phyloP scores from a whole-genome alignment of 1,140 invertebrate species.

The Drosophila sechellia region DNA sequence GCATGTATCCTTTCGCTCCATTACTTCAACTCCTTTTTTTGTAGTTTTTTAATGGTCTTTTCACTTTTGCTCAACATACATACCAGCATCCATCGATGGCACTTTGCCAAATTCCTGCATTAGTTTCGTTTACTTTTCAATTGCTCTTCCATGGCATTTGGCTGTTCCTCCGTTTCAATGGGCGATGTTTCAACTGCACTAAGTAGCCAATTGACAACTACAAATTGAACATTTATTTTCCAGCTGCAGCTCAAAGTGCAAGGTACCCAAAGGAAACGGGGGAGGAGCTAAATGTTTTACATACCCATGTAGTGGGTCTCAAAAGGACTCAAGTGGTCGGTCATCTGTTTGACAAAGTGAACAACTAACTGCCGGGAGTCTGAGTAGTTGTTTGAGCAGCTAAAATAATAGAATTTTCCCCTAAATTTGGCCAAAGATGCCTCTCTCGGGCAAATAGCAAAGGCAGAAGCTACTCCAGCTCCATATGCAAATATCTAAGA shows the following conservation, averaged over 20 bases:
- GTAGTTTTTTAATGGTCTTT: constrained; percentile 1
- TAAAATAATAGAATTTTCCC: constrained; percentile 80
- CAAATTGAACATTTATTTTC: constrained; percentile 63
- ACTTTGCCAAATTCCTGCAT: constrained; percentile 44
- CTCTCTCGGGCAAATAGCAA: constrained; percentile 26
- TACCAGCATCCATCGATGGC: constrained; percentile 23
- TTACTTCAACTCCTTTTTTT: constrained; percentile 1
- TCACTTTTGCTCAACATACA: constrained; percentile 1
- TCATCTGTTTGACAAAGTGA: constrained; percentile 38
- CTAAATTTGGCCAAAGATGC: constrained; percentile 70
- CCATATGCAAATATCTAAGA: constrained; percentile 51
- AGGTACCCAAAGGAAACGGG: neutral
- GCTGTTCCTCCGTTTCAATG: constrained; percentile 5
- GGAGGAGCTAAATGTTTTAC: constrained; percentile 46
- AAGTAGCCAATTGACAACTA: constrained; percentile 60
- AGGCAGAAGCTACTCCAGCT: constrained; percentile 4
- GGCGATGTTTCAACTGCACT: constrained; percentile 23
- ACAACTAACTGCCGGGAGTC: constrained; percentile 21
- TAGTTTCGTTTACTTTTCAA: constrained; percentile 55
- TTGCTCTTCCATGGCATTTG: constrained; percentile 23
- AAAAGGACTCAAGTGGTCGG: constrained; percentile 32
- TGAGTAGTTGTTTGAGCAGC: constrained; percentile 54
- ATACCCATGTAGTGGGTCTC: constrained; percentile 14
- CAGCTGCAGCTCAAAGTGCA: constrained; percentile 34
- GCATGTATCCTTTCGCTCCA: neutral